A percentile compares a stretch with the other conserved stretches of the same genome.
These are phyloP conservation scores for Panorpa germanica DNA, from an alignment of 2,888 invertebrate species.

Conservation along the genomic window DNA sequence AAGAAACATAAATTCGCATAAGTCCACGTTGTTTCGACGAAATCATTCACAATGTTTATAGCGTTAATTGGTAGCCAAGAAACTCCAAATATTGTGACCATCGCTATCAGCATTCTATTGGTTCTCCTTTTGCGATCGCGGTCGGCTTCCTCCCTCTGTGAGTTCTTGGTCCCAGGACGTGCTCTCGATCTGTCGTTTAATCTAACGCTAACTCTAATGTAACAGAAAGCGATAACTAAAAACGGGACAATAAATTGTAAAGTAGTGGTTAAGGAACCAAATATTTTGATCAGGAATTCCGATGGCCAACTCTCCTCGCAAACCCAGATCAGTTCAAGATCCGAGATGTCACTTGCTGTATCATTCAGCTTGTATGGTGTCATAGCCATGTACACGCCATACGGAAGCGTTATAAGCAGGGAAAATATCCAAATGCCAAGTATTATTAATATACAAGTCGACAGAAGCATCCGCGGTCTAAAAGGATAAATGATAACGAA, in stretches of 20 bases:
- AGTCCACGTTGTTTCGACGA: too few species aligned
- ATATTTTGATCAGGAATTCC: constrained; percentile 46
- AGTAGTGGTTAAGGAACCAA: constrained; percentile 59
- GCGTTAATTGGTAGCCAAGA: constrained; percentile 77
- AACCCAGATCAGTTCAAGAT: too few species aligned
- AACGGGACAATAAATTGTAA: constrained; percentile 81
- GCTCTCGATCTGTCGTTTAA: constrained; percentile 51
- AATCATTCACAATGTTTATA: too few species aligned
- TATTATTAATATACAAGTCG: constrained; percentile 57
- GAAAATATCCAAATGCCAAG: constrained; percentile 69
- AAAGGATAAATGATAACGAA: constrained; percentile 82
- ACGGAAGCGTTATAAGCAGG: constrained; percentile 61
- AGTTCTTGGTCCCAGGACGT: constrained; percentile 57
- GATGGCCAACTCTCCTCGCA: constrained; percentile 72
- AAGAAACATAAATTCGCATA: constrained; percentile 65
- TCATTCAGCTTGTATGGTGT: constrained; percentile 26
- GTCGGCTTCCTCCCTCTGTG: constrained; percentile 59
- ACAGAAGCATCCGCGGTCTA: constrained; percentile 60
- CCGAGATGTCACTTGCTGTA: too few species aligned
- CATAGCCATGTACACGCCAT: constrained; percentile 61
- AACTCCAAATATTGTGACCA: constrained; percentile 77
- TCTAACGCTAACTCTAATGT: constrained; percentile 61
- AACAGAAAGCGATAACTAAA: constrained; percentile 70
- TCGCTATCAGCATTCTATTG: constrained; percentile 80
- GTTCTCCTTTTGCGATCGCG: constrained; percentile 64